Evolutionary conservation across 1,140 invertebrate species (phyloP), one percentile per base, ranked within the genome.

Genomic region (Apis cerana): DNA sequence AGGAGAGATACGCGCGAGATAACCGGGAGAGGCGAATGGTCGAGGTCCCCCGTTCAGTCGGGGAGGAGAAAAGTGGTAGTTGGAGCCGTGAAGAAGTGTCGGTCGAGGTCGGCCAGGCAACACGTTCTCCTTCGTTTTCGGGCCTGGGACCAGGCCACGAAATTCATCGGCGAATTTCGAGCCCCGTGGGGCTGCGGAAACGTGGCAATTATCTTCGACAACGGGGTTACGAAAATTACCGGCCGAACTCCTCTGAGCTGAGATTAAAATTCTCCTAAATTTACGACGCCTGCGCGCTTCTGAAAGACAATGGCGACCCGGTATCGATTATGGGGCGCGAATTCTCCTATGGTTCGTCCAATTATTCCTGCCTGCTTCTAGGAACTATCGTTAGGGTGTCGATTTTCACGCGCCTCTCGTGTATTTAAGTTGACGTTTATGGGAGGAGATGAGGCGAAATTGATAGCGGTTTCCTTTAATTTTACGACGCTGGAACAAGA

Each of bases 251-350:
- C 76, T 64, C 61, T 27, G 33, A 58, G 21, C 23, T 58, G 52
- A 65, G 85, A 89, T 89, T 86, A 89, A 89, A 84, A 89, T 89
- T 89, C 79, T 87, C 62, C 82, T 69, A 85, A 89, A 89, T 89
- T 89, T 89, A 89, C 83, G 88, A 89, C 77, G 80, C 52, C 67
- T 77, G 71, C 75, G 70, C 76, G 79, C 75, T 76, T 65, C 56
- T 43, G 59, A 78, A 89, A 89, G 81, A 89, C 88, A 89, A 89
- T 87, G 72, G 67, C 77, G 82, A 74, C 52, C 33, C 33, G 33
- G 48, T 75, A 89, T 89, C 85, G 88, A 89, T 89, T 89, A 89
- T 48, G 65, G 79, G 82, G 84, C 71, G 67, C 74, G 81, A 84
- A 76, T 64, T 76, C 58, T 19, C 15, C 27, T 19, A 21, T 76